phyloP scores from a whole-genome alignment of 2,888 invertebrate species.

The Lasioglossum leucozonium region DNA sequence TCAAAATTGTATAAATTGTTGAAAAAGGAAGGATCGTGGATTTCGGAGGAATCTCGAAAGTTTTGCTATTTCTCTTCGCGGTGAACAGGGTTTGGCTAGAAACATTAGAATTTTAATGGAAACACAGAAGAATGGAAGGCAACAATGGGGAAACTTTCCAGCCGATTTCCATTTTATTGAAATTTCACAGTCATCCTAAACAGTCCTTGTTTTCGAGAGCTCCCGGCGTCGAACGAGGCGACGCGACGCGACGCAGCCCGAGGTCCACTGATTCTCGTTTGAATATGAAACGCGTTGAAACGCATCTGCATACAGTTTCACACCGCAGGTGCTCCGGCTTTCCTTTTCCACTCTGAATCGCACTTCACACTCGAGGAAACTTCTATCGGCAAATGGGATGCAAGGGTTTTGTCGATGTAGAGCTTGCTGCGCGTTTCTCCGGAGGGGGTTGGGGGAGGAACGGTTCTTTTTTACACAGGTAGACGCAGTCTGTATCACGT shows the following conservation, averaged over 20 bases:
- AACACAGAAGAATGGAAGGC: neutral
- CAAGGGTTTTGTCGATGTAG: conserved; percentile 41
- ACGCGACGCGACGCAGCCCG: neutral
- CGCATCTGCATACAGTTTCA: conserved; percentile 46
- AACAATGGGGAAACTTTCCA: neutral
- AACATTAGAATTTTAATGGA: neutral
- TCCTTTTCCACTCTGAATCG: conserved; percentile 34
- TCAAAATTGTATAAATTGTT: no score
- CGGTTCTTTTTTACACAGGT: conserved; percentile 29
- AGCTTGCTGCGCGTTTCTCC: neutral
- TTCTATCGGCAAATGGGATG: conserved; percentile 32
- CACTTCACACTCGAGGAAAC: conserved; percentile 38
- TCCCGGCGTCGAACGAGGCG: conserved; percentile 20
- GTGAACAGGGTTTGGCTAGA: neutral
- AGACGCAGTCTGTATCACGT: conserved; percentile 1
- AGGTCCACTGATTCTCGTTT: conserved; percentile 36
- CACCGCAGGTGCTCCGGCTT: conserved; percentile 48
- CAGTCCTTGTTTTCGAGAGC: neutral
- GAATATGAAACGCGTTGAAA: conserved; percentile 42
- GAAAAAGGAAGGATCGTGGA: no score
- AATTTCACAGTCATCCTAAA: neutral
- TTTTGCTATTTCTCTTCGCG: no score
- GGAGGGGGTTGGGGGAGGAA: conserved; percentile 6
- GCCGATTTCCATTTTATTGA: neutral
- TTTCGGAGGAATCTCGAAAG: no score